Evolutionary conservation across 2,113 vertebrate species (phyloP).

Genomic region (Isurus oxyrinchus): DNA sequence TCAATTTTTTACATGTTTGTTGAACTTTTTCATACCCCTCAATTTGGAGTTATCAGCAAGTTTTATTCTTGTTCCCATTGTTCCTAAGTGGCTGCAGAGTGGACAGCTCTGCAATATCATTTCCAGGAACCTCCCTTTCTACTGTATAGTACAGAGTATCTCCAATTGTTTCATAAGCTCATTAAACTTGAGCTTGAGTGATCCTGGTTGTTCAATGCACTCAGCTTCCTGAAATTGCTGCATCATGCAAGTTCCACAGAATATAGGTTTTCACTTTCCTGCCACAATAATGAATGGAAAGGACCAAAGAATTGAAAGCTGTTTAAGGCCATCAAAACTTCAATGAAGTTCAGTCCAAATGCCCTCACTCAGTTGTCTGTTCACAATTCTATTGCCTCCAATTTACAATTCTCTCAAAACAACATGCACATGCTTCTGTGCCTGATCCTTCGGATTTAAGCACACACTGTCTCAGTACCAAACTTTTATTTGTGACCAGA

Average conservation of each 20-base stretch:
- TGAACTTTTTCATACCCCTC: not conserved
- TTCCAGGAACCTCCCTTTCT: not conserved
- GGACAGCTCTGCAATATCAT: not conserved
- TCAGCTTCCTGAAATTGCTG: not conserved
- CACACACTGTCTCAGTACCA: not conserved
- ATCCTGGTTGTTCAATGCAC: not conserved
- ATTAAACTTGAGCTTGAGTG: not conserved
- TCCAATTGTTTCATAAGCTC: not conserved
- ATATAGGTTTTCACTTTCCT: not conserved
- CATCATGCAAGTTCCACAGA: not conserved
- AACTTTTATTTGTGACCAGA: not conserved
- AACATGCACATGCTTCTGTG: not conserved
- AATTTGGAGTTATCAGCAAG: not conserved
- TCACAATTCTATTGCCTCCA: not conserved
- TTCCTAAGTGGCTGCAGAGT: not conserved
- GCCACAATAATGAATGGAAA: not conserved
- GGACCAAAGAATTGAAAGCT: not conserved
- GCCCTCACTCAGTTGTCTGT: not conserved
- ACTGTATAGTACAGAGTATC: not conserved
- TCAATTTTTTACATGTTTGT: not conserved
- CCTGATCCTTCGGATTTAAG: not conserved
- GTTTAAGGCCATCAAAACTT: not conserved
- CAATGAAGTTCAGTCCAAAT: not conserved
- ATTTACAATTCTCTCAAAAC: not conserved
- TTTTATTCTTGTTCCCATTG: not conserved